Evolutionary conservation across 2,113 vertebrate species (phyloP).

Genomic region (Uropsilus gracilis): DNA sequence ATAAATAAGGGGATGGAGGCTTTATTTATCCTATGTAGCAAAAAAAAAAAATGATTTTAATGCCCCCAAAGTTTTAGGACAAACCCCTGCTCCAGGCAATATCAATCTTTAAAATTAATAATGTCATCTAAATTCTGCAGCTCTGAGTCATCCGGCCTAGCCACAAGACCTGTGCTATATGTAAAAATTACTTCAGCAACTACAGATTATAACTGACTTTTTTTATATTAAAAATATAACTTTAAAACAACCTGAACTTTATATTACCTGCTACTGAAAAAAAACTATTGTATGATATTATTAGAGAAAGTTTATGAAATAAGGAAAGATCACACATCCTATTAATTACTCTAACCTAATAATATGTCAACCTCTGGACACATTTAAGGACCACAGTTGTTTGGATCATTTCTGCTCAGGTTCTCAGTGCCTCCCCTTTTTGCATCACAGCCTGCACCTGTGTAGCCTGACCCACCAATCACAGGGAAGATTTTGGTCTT

Average conservation of each 20-base stretch:
- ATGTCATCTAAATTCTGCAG: neutral
- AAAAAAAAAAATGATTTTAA: neutral
- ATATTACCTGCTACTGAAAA: neutral
- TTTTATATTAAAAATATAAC: neutral
- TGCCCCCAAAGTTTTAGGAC: neutral
- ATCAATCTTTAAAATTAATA: neutral
- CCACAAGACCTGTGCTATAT: too few relatives aligned
- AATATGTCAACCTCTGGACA: neutral
- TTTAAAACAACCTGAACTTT: neutral
- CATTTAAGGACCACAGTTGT: neutral
- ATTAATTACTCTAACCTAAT: neutral
- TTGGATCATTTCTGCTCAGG: neutral
- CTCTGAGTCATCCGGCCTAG: neutral
- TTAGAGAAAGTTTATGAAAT: neutral
- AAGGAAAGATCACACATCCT: neutral
- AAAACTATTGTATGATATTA: neutral
- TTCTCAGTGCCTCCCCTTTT: neutral
- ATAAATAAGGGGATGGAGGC: neutral
- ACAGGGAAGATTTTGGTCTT: neutral
- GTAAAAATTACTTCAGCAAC: neutral
- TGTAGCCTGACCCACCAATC: neutral
- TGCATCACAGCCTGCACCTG: neutral
- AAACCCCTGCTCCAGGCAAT: neutral
- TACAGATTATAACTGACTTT: neutral
- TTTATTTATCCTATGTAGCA: neutral